Base-by-base conservation (phyloP, 1,140 invertebrate genomes). In the Dryas iulia region DNA sequence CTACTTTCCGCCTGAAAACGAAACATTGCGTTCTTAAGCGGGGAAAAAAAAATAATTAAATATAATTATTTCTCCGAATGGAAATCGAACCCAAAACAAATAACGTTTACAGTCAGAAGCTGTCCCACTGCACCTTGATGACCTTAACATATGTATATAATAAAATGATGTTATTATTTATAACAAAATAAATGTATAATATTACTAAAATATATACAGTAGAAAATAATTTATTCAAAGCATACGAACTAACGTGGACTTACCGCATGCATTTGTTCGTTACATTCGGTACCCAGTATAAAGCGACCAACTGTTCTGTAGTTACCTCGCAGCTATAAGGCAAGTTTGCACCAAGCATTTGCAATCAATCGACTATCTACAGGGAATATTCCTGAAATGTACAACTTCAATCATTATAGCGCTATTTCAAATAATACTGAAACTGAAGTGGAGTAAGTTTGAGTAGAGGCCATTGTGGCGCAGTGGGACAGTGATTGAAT, bases 401-500 rank as follows among this genome's bases (percentile, higher is more conserved):
- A 47, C 39, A 47, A 47, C 39, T 47, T 47, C 39, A 47, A 47
- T 47, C 39, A 47, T 47, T 47, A 47, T 47, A 47, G 39, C 39
- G 21, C 14, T 47, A 47, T 47, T 47, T 47, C 39, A 18, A 21
- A 47, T 47, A 47, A 47, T 47, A 47, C 6, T 21, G 39, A 21
- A 47, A 21, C 39, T 47, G 21, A 14, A 18, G 39, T 47, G n/a
- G n/a, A n/a, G n/a, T n/a, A n/a, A n/a, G n/a, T n/a, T n/a, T n/a
- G n/a, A n/a, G n/a, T n/a, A n/a, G n/a, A n/a, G n/a, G n/a, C n/a
- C n/a, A n/a, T n/a, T n/a, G n/a, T n/a, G n/a, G n/a, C n/a, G n/a
- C n/a, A n/a, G n/a, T n/a, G n/a, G n/a, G n/a, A n/a, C n/a, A n/a
- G n/a, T n/a, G n/a, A n/a, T n/a, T n/a, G n/a, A n/a, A n/a, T n/a